Evolutionary conservation across 2,888 invertebrate species (phyloP), one percentile per base, ranked within the genome.

Genomic region (Criorhina ranunculi): DNA sequence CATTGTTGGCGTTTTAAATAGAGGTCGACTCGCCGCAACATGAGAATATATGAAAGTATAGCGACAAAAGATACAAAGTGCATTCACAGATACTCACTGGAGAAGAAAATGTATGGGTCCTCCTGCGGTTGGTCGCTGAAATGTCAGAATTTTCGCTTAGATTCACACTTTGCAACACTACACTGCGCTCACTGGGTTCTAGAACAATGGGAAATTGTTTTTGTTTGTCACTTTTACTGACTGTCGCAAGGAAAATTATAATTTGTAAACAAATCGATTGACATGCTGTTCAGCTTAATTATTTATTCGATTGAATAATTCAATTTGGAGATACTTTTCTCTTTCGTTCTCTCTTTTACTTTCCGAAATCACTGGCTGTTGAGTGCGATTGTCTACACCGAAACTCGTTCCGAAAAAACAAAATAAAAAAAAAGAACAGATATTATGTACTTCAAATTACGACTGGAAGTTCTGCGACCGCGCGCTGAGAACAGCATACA

Each of bases 241-340:
- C 37, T 33, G 35, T 55, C 15, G 49, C 31, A 37, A 11, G 17
- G 40, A 17, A 57, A 42, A 49, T n/a, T 9, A 15, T 29, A 59
- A 49, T 31, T 55, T 76, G 62, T 75, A 79, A 83, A 79, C 79
- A 83, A 83, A 83, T 83, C 73, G 78, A 78, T 78, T 37, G 15
- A 4, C 19, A 35, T 37, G 35, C 29, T 24, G 24, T 4, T 24
- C 55, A 55, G n/a, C 51, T 24, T 31, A 62, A 55, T 72, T 67
- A 72, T 75, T 69, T 72, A 64, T 57, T 62, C 37, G 44, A 5
- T 62, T 49, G 19, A 37, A 57, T 70, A 55, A 55, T 64, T 59
- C 24, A 33, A 60, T 64, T 77, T 64, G 12, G 9, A 57, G 64
- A 44, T 66, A 59, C 11, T 42, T 51, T 53, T 57, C 46, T 76